Base-by-base conservation (phyloP, 2,888 invertebrate species). In the Agonopterix subpropinquella region DNA sequence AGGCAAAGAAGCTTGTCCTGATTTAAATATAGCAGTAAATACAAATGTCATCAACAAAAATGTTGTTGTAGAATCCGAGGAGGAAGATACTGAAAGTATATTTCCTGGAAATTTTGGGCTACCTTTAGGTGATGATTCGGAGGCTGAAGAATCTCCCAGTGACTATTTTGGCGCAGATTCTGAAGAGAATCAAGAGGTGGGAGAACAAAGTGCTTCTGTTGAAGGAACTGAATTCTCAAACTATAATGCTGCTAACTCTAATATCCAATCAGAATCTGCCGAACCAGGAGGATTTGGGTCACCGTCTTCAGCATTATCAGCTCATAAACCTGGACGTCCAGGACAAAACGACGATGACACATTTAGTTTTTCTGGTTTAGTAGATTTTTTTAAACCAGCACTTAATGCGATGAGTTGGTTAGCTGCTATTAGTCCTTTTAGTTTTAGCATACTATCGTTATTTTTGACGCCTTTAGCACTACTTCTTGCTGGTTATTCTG, bases 11-110 rank as follows among this genome's bases (percentile, higher is more conserved):
- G 92, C 89, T 4, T 93, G 93, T 60, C 91, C 92, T 0, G 93
- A 93, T 77, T 75, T 93, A 52, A 93, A 92, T 65, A 91, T 93
- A 50, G 91, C 92, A 11, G 91, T 93, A 2, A 93, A 93, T 56
- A 92, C 93, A 0, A 92, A 93, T 61, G 88, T 92, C 2, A 81
- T 92, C 41, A 92, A 91, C 58, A 90, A 90, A 52, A 90, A 90
- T 53, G 78, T 87, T 28, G 80, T 87, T 8, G 67, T 83, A 35
- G 89, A 89, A 57, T 76, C 87, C 0, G 84, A 86, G 5, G 86
- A 84, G 57, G 84, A 86, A 44, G 70, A 70, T 4, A 50, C 65
- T 5, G 77, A 79, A 4, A 67, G 61, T 47, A 53, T 80, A 45
- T 79, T 86, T 53, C 77, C 81, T 35, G 78, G 68, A 41, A 64